Percentiles rank a stretch among this genome's conserved stretches.
phyloP scores from a whole-genome alignment of 2,888 invertebrate species.

The Margaritifera margaritifera region DNA sequence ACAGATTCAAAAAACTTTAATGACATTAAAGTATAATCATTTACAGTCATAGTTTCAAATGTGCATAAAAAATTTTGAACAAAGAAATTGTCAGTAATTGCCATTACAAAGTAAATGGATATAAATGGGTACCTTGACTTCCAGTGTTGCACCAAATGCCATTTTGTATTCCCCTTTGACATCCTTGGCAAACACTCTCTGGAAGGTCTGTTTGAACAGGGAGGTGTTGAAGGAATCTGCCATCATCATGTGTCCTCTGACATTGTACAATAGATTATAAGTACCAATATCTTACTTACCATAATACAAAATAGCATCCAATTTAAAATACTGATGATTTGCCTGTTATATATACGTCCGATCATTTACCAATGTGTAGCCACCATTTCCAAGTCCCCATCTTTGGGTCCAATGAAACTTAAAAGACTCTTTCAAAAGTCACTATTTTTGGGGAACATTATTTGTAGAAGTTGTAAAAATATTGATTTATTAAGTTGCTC shows the following conservation, averaged over 20 bases:
- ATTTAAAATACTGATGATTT: too few relatives aligned
- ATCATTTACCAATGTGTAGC: too few relatives aligned
- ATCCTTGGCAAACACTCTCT: conserved; percentile 95
- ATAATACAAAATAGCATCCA: too few relatives aligned
- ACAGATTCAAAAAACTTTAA: too few relatives aligned
- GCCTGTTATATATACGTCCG: too few relatives aligned
- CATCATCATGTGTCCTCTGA: conserved; percentile 98
- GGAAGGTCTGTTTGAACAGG: conserved; percentile 99
- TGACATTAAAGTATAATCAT: not conserved
- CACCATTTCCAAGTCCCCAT: too few relatives aligned
- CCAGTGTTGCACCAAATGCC: conserved; percentile 97
- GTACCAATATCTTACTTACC: too few relatives aligned
- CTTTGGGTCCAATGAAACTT: too few relatives aligned
- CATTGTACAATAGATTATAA: conserved; percentile 54
- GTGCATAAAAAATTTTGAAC: not conserved
- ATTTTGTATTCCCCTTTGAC: conserved; percentile 92
- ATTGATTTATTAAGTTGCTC: too few relatives aligned
- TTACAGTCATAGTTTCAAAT: not conserved
- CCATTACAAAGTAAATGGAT: not conserved
- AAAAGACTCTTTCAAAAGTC: too few relatives aligned
- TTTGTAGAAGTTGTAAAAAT: too few relatives aligned
- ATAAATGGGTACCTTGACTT: conserved; percentile 83
- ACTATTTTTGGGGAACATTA: too few relatives aligned
- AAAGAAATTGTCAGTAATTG: not conserved
- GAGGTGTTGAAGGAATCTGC: conserved; percentile 99